Evolutionary conservation across 2,797 vertebrate species (phyloP).

Genomic region (Tachyglossus aculeatus): DNA sequence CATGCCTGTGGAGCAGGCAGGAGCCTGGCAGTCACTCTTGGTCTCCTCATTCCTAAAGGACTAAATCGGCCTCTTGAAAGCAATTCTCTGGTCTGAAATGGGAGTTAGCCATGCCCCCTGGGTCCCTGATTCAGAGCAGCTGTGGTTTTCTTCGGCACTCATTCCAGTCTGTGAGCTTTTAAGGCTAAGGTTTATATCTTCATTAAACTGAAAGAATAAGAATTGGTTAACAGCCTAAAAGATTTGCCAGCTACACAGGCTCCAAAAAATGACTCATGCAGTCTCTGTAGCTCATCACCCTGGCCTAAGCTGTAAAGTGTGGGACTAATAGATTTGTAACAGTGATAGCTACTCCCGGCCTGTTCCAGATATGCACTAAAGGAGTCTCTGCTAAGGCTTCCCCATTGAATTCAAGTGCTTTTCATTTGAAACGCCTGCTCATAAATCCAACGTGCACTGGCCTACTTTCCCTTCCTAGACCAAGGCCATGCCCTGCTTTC

Average conservation of each 20-base stretch:
- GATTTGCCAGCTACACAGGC: constrained; percentile 66
- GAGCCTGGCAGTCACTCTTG: background rate
- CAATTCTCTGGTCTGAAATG: too few species aligned
- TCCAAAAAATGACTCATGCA: constrained; percentile 61
- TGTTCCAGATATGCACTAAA: constrained; percentile 66
- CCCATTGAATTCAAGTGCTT: constrained; percentile 60
- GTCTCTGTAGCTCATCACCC: constrained; percentile 53
- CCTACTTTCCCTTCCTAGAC: background rate
- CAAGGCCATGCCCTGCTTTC: background rate
- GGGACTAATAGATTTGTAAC: constrained; percentile 70
- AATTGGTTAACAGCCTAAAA: constrained; percentile 65
- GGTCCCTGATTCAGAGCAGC: background rate
- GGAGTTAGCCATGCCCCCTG: too few species aligned
- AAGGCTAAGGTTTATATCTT: constrained; percentile 68
- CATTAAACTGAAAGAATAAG: constrained; percentile 72
- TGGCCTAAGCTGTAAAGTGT: constrained; percentile 59
- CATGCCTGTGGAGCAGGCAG: background rate
- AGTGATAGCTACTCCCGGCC: constrained; percentile 54
- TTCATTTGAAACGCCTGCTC: constrained; percentile 60
- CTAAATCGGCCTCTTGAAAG: too few species aligned
- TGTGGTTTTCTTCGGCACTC: constrained; percentile 13
- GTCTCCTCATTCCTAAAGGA: too few species aligned
- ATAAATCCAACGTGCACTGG: constrained; percentile 65
- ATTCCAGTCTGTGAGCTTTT: constrained; percentile 19
- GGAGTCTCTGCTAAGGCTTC: constrained; percentile 54